Base-by-base conservation (phyloP, 2,113 vertebrate genomes). In the Sebastes fasciatus region DNA sequence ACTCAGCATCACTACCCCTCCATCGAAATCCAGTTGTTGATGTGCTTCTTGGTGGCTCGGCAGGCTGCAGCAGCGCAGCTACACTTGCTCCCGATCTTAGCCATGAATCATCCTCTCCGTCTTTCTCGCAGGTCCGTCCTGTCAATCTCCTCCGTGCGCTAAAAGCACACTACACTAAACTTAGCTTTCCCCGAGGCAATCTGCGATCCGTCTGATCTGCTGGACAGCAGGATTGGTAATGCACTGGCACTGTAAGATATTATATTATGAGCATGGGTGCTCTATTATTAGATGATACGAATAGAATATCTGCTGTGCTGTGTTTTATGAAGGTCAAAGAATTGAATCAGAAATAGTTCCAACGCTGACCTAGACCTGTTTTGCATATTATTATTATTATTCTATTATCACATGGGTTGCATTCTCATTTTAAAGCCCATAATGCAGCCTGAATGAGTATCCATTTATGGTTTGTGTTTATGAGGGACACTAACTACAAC, bases 201-300 rank as follows among this genome's bases (percentile, higher is more conserved):
- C 85, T 80, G 79, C 42, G 74, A 83, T 88, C 73, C 78, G 82
- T 85, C 77, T 80, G 83, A 87, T 83, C 67, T 73, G 65, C 85
- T 69, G 88, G 85, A 72, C 85, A 80, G 75, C 64, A 84, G 72
- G 72, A 76, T 34, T 13, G 70, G 60, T 71, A 67, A 81, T 74
- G 71, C 21, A 76, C 76, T 71, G 65, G 68, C 65, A 77, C 51
- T 74, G 45, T 65, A 57, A 70, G 63, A 83, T 75, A 81, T 76
- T 60, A 58, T 79, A 67, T 85, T 83, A 71, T 74, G 14, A 71
- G 65, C 77, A 71, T 40, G 61, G 75, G 62, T 76, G 73, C 71
- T 84, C 43, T 81, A 80, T 87, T 84, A 90, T 86, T 75, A 80
- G 57, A 85, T 70, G 66, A 75, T 89, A 71, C 77, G 77, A 81